Evolutionary conservation across 2,888 invertebrate genomes (phyloP).

Genomic region (Mimas tiliae): DNA sequence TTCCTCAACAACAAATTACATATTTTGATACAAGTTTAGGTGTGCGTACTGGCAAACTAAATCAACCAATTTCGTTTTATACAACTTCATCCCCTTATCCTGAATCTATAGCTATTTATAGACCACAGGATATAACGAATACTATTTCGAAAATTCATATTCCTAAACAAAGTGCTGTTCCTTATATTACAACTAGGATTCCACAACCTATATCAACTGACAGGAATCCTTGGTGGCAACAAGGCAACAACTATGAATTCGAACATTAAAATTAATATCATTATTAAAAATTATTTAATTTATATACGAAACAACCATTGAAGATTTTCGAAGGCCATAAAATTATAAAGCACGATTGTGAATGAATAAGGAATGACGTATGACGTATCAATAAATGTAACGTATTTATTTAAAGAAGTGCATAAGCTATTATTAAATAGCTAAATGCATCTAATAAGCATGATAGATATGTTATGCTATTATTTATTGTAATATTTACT

Average conservation of each 20-base stretch:
- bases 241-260: conserved; percentile 50
- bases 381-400: not conserved
- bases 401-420: not conserved
- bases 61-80: conserved; percentile 36
- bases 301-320: not conserved
- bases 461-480: not conserved
- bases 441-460: not conserved
- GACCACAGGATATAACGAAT: conserved; percentile 34
- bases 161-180: conserved; percentile 46
- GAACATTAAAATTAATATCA: conserved; percentile 41
- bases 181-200: conserved; percentile 38
- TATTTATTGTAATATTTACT: no score
- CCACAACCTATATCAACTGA: conserved; percentile 33
- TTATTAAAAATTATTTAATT: not conserved
- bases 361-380: not conserved
- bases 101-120: conserved; percentile 16
- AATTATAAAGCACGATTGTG: not conserved
- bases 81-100: conserved; percentile 1
- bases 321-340: no score
- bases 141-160: conserved; percentile 46
- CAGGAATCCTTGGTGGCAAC: conserved; percentile 56
- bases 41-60: conserved; percentile 37
- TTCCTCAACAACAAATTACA: conserved; percentile 36
- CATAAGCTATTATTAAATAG: conserved; percentile 3
- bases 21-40: conserved; percentile 39